Conservation (phyloP, 2,797 vertebrate genomes). For the Argyrosomus regius region DNA sequence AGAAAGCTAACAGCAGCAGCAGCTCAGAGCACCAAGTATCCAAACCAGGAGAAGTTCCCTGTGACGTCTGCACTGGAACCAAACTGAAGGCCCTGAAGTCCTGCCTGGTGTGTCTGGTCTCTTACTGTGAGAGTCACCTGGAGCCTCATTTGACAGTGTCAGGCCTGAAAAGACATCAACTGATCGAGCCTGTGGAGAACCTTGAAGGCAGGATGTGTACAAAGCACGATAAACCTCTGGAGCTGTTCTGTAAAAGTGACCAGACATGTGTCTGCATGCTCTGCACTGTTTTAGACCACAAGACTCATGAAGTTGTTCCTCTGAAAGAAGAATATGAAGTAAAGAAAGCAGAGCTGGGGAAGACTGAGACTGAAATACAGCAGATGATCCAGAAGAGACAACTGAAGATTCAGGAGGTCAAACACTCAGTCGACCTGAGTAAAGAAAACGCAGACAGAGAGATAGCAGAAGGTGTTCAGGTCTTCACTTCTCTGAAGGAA, state of each 20-base stretch:
- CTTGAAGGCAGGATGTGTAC: background rate
- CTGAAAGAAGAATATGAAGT: background rate
- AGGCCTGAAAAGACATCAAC: background rate
- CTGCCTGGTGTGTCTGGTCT: background rate
- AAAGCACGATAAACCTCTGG: slow-evolving; percentile 5
- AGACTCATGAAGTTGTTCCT: background rate
- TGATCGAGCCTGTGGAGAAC: background rate
- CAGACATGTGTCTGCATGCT: background rate
- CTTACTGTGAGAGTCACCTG: slow-evolving; percentile 4
- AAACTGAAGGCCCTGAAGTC: slow-evolving; percentile 4
- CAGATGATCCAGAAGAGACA: background rate
- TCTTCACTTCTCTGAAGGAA: slow-evolving; percentile 10
- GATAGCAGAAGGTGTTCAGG: background rate
- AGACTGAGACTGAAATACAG: background rate
- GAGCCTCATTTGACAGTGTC: background rate
- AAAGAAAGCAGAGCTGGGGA: background rate
- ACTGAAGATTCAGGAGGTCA: background rate
- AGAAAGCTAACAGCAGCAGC: slow-evolving; percentile 8
- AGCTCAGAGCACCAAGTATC: background rate
- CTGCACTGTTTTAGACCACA: background rate
- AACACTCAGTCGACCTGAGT: background rate
- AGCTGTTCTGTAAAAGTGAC: background rate
- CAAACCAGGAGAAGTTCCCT: slow-evolving; percentile 1
- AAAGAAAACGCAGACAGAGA: background rate
- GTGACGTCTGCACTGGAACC: background rate